Conservation (phyloP, 1,140 invertebrate genomes). For the Calosoma granatense region DNA sequence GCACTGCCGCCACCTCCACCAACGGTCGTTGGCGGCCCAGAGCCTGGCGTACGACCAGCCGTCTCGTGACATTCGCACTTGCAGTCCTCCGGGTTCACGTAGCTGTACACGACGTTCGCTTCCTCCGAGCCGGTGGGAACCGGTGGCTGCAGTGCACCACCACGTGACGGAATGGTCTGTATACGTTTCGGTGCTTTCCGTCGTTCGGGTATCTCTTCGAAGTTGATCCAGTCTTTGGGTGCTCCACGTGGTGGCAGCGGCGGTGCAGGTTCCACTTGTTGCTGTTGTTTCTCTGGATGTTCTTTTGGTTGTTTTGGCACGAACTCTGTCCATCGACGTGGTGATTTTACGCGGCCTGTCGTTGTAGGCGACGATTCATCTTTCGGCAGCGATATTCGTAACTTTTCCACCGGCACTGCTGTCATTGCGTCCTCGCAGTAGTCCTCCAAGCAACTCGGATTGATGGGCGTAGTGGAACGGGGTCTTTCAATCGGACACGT, state of each 20-base stretch:
- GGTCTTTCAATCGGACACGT: slow-evolving; percentile 81
- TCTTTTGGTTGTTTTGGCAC: slow-evolving; percentile 7
- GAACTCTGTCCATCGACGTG: slow-evolving; percentile 21
- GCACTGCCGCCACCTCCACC: too few species aligned
- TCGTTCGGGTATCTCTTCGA: slow-evolving; percentile 72
- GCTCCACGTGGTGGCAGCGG: slow-evolving; percentile 40
- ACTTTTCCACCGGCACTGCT: slow-evolving; percentile 43
- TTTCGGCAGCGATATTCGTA: slow-evolving; percentile 57
- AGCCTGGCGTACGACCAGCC: slow-evolving; percentile 9
- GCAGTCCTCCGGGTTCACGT: slow-evolving; percentile 74
- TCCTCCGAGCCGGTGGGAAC: not conserved
- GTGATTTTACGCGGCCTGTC: slow-evolving; percentile 34
- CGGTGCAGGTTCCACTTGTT: slow-evolving; percentile 32
- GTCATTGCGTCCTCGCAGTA: slow-evolving; percentile 41
- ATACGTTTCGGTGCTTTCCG: slow-evolving; percentile 67
- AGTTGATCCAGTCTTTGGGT: slow-evolving; percentile 63
- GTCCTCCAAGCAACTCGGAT: slow-evolving; percentile 66
- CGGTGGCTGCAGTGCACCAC: slow-evolving; percentile 15
- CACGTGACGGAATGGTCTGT: slow-evolving; percentile 55
- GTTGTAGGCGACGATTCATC: slow-evolving; percentile 37
- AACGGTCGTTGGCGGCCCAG: not conserved
- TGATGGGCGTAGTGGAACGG: slow-evolving; percentile 71
- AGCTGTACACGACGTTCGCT: slow-evolving; percentile 50
- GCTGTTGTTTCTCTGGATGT: slow-evolving; percentile 8
- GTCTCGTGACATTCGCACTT: slow-evolving; percentile 71